Conservation (phyloP, 2,888 invertebrate species). For the Nycteola revayana region DNA sequence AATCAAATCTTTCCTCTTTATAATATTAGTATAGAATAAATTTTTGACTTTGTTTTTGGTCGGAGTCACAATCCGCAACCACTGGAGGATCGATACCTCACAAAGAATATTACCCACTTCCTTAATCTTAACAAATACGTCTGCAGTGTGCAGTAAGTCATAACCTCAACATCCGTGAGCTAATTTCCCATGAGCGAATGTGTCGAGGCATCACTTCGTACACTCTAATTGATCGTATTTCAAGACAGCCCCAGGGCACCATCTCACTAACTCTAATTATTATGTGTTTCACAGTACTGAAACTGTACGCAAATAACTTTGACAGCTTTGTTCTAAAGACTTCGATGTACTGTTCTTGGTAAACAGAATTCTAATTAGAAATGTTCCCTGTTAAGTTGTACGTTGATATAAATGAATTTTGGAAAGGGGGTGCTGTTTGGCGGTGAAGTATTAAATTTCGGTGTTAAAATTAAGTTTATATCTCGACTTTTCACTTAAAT, state of each 20-base stretch:
- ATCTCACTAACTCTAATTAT: slow-evolving; percentile 37
- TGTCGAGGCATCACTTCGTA: slow-evolving; percentile 33
- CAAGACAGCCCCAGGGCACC: slow-evolving; percentile 38
- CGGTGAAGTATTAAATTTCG: too few relatives aligned
- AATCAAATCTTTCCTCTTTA: too few relatives aligned
- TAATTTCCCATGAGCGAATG: slow-evolving; percentile 42
- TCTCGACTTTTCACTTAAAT: too few relatives aligned
- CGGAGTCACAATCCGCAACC: too few relatives aligned
- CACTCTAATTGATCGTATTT: slow-evolving; percentile 57
- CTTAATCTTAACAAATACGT: slow-evolving; percentile 14
- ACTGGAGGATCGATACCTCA: too few relatives aligned
- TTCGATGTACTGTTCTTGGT: slow-evolving; percentile 4
- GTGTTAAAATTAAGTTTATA: too few relatives aligned
- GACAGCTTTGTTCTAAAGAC: slow-evolving; percentile 16
- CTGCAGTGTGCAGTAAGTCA: slow-evolving; percentile 9
- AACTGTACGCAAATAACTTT: slow-evolving; percentile 23
- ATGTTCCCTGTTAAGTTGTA: background rate
- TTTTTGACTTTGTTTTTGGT: too few relatives aligned
- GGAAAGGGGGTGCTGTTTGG: too few relatives aligned
- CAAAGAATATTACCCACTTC: too few relatives aligned
- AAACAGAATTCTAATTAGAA: background rate
- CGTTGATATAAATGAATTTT: too few relatives aligned
- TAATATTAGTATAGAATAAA: too few relatives aligned
- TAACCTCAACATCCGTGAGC: slow-evolving; percentile 21
- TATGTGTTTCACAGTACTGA: slow-evolving; percentile 23